phyloP scores from a whole-genome alignment of 2,113 vertebrate species.

The Cololabis saira region DNA sequence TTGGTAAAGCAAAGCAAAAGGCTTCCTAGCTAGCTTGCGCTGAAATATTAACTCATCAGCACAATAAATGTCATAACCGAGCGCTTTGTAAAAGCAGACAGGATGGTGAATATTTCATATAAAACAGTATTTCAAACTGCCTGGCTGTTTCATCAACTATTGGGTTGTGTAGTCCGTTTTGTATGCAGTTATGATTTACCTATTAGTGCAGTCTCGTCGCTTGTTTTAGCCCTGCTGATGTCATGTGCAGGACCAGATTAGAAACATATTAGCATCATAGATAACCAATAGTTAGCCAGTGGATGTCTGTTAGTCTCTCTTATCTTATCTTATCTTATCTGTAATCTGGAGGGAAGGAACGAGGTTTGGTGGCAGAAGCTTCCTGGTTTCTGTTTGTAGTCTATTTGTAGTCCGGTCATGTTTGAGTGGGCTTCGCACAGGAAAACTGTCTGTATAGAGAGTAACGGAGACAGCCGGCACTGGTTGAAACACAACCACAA shows the following conservation, averaged over 20 bases:
- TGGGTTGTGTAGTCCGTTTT: slow-evolving; percentile 53
- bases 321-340: no score
- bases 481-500: neutral
- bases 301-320: neutral
- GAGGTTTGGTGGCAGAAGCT: neutral
- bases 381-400: neutral
- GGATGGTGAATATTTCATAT: slow-evolving; percentile 71
- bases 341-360: neutral
- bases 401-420: neutral
- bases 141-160: slow-evolving; percentile 66
- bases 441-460: neutral
- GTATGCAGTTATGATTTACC: slow-evolving; percentile 27
- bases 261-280: neutral
- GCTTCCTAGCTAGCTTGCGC: slow-evolving; percentile 44
- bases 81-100: slow-evolving; percentile 65
- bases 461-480: neutral
- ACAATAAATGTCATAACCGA: slow-evolving; percentile 65
- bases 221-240: slow-evolving; percentile 1
- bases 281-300: neutral
- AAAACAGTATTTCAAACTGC: slow-evolving; percentile 65
- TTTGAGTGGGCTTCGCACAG: neutral
- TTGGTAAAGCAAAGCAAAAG: slow-evolving; percentile 45
- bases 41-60: slow-evolving; percentile 60
- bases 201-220: neutral
- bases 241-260: neutral